Conservation (phyloP, 2,797 vertebrate species). For the Crossoptilon crossoptilon region DNA sequence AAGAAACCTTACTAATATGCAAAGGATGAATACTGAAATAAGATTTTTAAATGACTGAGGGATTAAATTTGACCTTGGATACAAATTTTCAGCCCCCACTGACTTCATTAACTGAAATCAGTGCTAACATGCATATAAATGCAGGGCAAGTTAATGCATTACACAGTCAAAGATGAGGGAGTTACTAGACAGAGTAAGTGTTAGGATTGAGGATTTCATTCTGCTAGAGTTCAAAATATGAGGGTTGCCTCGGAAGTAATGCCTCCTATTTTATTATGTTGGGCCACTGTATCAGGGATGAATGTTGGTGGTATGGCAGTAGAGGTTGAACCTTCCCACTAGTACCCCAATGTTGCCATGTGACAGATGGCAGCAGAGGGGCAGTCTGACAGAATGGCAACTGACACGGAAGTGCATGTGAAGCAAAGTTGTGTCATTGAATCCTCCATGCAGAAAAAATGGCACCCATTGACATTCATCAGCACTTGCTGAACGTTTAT, state of each 20-base stretch:
- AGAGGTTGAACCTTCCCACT: background rate
- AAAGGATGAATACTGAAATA: background rate
- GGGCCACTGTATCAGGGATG: no score
- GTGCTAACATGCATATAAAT: background rate
- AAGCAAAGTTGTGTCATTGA: no score
- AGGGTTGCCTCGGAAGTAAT: background rate
- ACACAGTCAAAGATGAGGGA: background rate
- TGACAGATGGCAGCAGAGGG: background rate
- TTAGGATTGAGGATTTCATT: background rate
- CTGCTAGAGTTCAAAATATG: background rate
- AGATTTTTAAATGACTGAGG: conserved; percentile 10
- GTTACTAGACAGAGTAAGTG: background rate
- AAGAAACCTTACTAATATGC: background rate
- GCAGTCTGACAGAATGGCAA: background rate
- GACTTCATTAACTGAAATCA: background rate
- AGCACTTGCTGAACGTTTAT: background rate
- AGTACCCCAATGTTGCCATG: background rate
- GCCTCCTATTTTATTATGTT: background rate
- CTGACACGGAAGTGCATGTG: no score
- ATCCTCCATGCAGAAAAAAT: no score
- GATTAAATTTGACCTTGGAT: background rate
- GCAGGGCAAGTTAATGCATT: background rate
- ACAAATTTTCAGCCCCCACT: background rate
- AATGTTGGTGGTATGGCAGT: background rate
- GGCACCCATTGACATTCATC: background rate